Percentiles rank a stretch among this genome's conserved stretches.
Evolutionary conservation across 2,888 invertebrate genomes (phyloP).

Genomic region (Limnephilus marmoratus): DNA sequence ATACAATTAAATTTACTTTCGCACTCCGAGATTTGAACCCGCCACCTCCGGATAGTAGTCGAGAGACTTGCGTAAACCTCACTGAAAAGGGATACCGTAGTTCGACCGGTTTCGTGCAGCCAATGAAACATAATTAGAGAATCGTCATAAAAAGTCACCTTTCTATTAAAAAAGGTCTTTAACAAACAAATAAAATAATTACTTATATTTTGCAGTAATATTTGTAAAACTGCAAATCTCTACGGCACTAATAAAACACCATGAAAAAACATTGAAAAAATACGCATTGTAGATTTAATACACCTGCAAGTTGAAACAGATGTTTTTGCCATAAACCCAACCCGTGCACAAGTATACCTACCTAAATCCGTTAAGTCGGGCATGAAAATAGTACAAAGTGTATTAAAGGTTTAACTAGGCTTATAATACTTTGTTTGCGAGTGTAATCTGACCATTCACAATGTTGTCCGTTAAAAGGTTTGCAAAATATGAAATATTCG

Average conservation of each 20-base stretch:
- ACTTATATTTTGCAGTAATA: too few relatives aligned
- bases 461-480: neutral
- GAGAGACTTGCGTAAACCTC: too few relatives aligned
- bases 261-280: neutral
- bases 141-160: too few relatives aligned
- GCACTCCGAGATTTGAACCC: too few relatives aligned
- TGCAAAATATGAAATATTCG: neutral
- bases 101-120: neutral
- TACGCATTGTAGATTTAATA: neutral
- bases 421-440: neutral
- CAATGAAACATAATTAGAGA: neutral
- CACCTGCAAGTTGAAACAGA: neutral
- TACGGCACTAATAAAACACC: neutral
- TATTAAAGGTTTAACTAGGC: neutral
- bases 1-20: too few relatives aligned
- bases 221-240: neutral
- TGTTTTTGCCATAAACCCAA: neutral
- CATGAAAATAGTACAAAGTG: slow-evolving; percentile 13
- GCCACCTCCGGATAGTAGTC: too few relatives aligned
- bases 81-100: neutral
- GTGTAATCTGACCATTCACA: neutral
- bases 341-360: neutral
- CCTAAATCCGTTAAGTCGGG: neutral
- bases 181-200: too few relatives aligned
- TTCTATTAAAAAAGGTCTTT: too few relatives aligned